phyloP scores from a whole-genome alignment of 2,113 vertebrate species.

The Ctenomys sociabilis region DNA sequence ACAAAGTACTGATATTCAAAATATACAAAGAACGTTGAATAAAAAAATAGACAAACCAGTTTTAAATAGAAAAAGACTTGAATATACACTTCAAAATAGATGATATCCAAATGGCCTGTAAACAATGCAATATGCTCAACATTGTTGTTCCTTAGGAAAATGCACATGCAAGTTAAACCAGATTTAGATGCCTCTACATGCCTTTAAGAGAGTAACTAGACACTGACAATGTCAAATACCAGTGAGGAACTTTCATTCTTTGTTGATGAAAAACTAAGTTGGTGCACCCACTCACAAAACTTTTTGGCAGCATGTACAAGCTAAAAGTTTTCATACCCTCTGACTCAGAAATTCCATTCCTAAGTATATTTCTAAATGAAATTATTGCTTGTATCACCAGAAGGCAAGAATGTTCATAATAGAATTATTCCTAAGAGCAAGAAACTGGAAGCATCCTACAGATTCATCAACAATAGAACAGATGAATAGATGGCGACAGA shows the following conservation, averaged over 20 bases:
- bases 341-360: slow-evolving; percentile 45
- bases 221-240: neutral
- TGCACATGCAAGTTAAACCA: neutral
- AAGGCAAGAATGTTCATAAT: slow-evolving; percentile 31
- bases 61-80: neutral
- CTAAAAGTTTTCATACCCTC: neutral
- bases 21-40: neutral
- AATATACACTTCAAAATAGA: neutral
- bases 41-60: neutral
- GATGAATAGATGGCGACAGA: neutral
- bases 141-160: neutral
- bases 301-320: neutral
- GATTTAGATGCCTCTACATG: neutral
- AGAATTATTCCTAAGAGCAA: slow-evolving; percentile 1
- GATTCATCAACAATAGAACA: neutral
- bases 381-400: neutral
- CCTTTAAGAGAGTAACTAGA: neutral
- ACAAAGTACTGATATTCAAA: neutral
- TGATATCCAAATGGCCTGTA: neutral
- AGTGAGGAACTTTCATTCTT: neutral
- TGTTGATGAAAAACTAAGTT: neutral
- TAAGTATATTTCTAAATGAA: neutral
- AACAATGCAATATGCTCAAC: neutral
- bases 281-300: neutral
- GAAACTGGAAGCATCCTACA: neutral